Percentiles rank a stretch among this genome's conserved stretches.
These are phyloP conservation scores for Zaprionus camerounensis DNA, from an alignment of 1,140 invertebrate species.

Conservation along the genomic window DNA sequence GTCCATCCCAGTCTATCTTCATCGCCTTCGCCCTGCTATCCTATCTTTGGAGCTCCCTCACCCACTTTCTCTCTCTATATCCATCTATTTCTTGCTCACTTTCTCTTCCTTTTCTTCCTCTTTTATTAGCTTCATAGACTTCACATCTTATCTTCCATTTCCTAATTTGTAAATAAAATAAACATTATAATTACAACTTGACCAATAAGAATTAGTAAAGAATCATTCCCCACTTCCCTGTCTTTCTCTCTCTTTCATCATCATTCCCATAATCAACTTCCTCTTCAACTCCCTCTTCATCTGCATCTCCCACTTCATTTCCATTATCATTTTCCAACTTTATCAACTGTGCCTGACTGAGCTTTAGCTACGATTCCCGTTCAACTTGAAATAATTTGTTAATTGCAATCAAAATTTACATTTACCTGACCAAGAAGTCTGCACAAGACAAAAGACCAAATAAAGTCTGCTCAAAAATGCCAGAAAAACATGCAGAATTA, in stretches of 20 bases:
- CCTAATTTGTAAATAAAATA: not conserved
- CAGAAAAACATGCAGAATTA: conserved; percentile 13
- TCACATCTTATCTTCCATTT: not conserved
- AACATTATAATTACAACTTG: not conserved
- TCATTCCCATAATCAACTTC: not conserved
- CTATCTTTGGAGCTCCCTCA: no score
- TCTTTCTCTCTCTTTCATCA: no score
- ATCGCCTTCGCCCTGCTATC: rapidly evolving
- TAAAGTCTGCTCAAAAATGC: conserved; percentile 12
- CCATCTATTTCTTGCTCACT: no score
- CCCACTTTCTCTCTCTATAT: no score
- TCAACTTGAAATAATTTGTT: conserved; percentile 44
- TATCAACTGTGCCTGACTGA: not conserved
- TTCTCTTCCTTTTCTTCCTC: no score
- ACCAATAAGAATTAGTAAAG: not conserved
- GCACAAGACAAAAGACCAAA: not conserved
- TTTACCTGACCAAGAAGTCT: not conserved
- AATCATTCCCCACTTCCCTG: not conserved
- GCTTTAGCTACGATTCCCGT: conserved; percentile 17
- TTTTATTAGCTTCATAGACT: not conserved
- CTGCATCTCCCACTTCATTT: not conserved
- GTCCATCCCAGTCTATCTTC: no score
- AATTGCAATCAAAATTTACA: conserved; percentile 44
- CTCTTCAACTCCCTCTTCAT: not conserved
- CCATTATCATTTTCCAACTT: not conserved